These are phyloP conservation scores for Spinibarbus caldwelli DNA, from an alignment of 2,797 vertebrate species.

Conservation along the genomic window DNA sequence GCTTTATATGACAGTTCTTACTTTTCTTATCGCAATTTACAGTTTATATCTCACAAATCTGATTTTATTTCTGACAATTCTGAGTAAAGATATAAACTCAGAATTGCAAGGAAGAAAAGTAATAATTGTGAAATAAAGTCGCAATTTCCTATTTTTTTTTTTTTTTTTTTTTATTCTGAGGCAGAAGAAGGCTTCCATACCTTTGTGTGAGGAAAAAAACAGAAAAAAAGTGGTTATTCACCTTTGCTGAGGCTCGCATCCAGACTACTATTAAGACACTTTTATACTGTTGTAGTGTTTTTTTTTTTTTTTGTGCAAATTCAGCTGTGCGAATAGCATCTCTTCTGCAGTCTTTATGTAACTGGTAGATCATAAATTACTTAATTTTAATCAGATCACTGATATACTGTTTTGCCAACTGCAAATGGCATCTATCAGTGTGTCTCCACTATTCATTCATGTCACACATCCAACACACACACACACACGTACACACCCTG, in stretches of 20 bases:
- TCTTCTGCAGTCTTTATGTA: constrained; percentile 2
- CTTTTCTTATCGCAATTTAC: no score
- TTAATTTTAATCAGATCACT: constrained; percentile 8
- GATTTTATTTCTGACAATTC: background rate
- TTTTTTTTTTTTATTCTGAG: background rate
- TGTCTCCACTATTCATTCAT: background rate
- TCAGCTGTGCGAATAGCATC: background rate
- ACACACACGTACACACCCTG: no score
- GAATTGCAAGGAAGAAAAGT: background rate
- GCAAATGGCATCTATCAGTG: background rate
- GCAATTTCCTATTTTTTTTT: background rate
- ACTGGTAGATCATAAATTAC: background rate
- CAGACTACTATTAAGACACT: background rate
- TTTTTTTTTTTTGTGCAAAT: constrained; percentile 1
- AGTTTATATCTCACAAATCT: background rate
- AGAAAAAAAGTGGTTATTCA: background rate
- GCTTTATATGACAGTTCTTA: no score
- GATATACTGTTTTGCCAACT: background rate
- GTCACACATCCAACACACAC: constrained; percentile 5
- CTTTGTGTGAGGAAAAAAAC: background rate
- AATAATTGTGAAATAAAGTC: background rate
- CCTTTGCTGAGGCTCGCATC: background rate
- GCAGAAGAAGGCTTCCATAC: background rate
- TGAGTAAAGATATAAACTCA: background rate
- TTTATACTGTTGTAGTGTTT: background rate